Evolutionary conservation across 2,888 invertebrate species (phyloP).

Genomic region (Saturnia japonica): DNA sequence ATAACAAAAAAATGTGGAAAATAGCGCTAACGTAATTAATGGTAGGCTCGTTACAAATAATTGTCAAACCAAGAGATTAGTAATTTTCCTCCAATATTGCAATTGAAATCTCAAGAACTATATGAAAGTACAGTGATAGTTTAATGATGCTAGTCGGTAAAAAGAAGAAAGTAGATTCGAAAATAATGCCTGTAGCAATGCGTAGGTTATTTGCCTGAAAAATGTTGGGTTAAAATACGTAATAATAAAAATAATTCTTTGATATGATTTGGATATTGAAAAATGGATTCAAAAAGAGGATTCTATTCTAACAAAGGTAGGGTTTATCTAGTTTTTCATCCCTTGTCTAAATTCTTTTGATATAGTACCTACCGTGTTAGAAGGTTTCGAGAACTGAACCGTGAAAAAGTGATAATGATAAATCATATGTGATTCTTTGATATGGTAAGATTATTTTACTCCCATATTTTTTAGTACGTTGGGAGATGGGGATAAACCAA

Average conservation of each 20-base stretch:
- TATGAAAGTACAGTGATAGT: too few relatives aligned
- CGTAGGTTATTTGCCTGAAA: not conserved
- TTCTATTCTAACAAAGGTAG: slow-evolving; percentile 22
- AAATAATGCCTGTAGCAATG: not conserved
- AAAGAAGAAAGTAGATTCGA: too few relatives aligned
- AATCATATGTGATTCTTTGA: slow-evolving; percentile 8
- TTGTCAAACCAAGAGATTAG: too few relatives aligned
- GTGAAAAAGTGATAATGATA: slow-evolving; percentile 43
- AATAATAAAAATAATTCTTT: not conserved
- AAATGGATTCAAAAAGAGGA: not conserved
- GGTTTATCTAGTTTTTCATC: slow-evolving; percentile 36
- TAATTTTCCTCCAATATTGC: too few relatives aligned
- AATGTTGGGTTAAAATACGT: not conserved
- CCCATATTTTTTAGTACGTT: not conserved
- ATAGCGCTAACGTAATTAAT: too few relatives aligned
- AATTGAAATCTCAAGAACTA: too few relatives aligned
- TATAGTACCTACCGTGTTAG: slow-evolving; percentile 26
- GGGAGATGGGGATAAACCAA: not conserved
- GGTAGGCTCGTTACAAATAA: too few relatives aligned
- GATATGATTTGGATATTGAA: slow-evolving; percentile 7
- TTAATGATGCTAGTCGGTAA: too few relatives aligned
- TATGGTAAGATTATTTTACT: slow-evolving; percentile 11
- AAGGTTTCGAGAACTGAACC: slow-evolving; percentile 43
- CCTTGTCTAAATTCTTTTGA: slow-evolving; percentile 36
- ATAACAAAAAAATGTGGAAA: too few relatives aligned